Base-by-base conservation (phyloP, 53 echinoderm and acorn worm genomes). In the Arbacia lixula region DNA sequence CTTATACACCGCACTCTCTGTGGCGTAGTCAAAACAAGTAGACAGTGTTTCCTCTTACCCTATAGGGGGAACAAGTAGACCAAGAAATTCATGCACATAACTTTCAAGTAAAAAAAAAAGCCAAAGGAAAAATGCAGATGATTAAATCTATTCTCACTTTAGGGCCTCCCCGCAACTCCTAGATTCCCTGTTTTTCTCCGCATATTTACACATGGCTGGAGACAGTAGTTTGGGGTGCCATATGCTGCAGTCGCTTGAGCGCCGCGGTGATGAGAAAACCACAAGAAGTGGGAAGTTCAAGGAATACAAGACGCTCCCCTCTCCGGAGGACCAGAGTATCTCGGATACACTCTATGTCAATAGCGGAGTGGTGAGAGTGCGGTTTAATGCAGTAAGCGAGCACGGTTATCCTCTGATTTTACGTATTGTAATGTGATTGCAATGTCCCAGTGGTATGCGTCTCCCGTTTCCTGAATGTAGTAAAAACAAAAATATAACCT, bases 251-350 rank as follows among this genome's bases (percentile, higher is more conserved):
- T 20, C 39, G 37, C 74, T 32, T 46, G 74, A 74, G 33, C 55
- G 77, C 58, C 35, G 77, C n/a, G 77, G 60, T 54, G 58, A 77
- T 77, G 77, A 58, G 77, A 53, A 77, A 77, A 58, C 77, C 77
- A 77, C 56, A 58, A 34, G 77, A 58, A 34, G 77, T 33, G 57
- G 74, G 53, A 74, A 77, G 58, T 77, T 77, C 77, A 77, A 35
- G 36, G 38, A 77, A 77, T 74, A 52, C 51, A 50, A 58, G 33
- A 58, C n/a, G 3, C 36, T 29, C 34, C 52, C 39, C 77, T 37
- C 58, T 33, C 21, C 39, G 36, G 57, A 42, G 36, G 32, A 36
- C 24, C 11, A 32, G 57, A 77, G 36, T 56, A 34, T 58, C 37
- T 54, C 75, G 21, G 25, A 58, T 10, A 35, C 36, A 26, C 74